Percentiles rank a stretch among this genome's conserved stretches.
Evolutionary conservation across 2,888 invertebrate genomes (phyloP).

Genomic region (Platycheirus rosarum): DNA sequence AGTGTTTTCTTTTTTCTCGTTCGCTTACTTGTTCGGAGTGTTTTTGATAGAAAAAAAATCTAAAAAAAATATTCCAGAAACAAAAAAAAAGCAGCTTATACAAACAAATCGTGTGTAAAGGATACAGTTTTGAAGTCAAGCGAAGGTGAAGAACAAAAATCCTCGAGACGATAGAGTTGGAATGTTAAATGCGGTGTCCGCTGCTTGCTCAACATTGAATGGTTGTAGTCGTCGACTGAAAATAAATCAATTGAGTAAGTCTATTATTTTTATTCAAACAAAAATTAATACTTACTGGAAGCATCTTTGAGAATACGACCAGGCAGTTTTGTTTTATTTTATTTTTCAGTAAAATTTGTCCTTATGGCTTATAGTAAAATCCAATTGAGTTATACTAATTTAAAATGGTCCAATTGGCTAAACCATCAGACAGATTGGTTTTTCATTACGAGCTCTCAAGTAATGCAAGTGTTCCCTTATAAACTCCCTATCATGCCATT

Average conservation of each 20-base stretch:
- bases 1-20: constrained; percentile 48
- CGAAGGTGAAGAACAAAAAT: constrained; percentile 74
- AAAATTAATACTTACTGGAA: no score
- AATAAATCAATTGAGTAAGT: constrained; percentile 67
- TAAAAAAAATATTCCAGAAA: constrained; percentile 61
- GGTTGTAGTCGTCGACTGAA: constrained; percentile 77
- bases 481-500: no score
- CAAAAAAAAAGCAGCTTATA: constrained; percentile 24
- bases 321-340: no score
- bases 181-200: constrained; percentile 82
- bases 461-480: no score
- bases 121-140: constrained; percentile 68
- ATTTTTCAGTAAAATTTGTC: no score
- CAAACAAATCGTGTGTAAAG: constrained; percentile 31
- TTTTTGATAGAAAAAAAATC: constrained; percentile 19
- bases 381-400: no score
- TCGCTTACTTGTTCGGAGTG: not conserved
- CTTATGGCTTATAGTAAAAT: no score
- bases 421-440: no score
- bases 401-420: no score
- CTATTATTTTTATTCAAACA: not conserved
- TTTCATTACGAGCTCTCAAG: no score
- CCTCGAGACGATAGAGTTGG: constrained; percentile 78
- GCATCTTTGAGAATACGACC: no score
- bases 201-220: constrained; percentile 81